A percentile compares a stretch with the other conserved stretches of the same genome.
These are phyloP conservation scores for Todiramphus saurophagus DNA, from an alignment of 2,113 vertebrate genomes.

Conservation along the genomic window DNA sequence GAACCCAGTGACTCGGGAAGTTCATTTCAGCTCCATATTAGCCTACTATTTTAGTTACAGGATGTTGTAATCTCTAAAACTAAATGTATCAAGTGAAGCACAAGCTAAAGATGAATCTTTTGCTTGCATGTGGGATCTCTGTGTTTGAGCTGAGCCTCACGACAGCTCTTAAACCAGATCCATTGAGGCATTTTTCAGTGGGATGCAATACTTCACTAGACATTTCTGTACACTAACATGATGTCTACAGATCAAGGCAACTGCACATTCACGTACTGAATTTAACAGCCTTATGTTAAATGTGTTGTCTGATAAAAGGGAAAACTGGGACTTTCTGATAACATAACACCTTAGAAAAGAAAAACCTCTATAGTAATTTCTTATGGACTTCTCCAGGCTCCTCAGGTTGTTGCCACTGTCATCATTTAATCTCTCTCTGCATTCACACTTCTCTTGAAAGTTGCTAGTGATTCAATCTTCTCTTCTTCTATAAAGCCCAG, in stretches of 20 bases:
- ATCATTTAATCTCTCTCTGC: neutral
- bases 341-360: neutral
- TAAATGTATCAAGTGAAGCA: neutral
- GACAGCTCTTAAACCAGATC: neutral
- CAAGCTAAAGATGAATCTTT: neutral
- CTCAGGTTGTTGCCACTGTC: neutral
- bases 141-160: neutral
- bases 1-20: constrained; percentile 47
- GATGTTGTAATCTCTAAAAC: constrained; percentile 2
- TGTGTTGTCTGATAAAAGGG: neutral
- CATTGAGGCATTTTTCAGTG: neutral
- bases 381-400: neutral
- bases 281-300: neutral
- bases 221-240: neutral
- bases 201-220: neutral
- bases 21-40: constrained; percentile 19
- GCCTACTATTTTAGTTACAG: constrained; percentile 16
- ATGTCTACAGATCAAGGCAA: neutral
- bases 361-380: neutral
- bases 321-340: neutral
- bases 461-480: neutral
- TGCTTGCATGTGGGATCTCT: neutral
- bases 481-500: neutral
- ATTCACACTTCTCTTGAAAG: neutral
- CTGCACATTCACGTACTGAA: neutral